A percentile compares a stretch with the other conserved stretches of the same genome.
These are phyloP conservation scores for Lycocerus yunnanus DNA, from an alignment of 2,888 invertebrate genomes.

Conservation along the genomic window DNA sequence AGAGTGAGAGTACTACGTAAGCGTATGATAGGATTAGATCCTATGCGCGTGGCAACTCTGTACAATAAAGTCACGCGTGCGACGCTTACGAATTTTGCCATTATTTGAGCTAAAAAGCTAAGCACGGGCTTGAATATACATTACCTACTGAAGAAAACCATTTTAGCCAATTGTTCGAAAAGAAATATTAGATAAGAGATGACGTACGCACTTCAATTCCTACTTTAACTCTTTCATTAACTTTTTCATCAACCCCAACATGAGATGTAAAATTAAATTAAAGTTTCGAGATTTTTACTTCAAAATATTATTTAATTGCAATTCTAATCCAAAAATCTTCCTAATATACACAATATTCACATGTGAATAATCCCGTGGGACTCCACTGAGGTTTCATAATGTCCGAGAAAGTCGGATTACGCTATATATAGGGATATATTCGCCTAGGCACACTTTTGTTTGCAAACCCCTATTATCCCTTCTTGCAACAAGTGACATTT, in stretches of 20 bases:
- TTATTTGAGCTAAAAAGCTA: conserved; percentile 29
- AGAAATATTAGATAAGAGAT: conserved; percentile 13
- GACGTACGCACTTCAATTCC: neutral
- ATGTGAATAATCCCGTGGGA: conserved; percentile 35
- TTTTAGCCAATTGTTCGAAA: conserved; percentile 17
- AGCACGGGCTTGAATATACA: conserved; percentile 24
- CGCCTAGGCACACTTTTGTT: conserved; percentile 21
- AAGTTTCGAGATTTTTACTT: conserved; percentile 3
- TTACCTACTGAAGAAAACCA: conserved; percentile 21
- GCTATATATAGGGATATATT: conserved; percentile 16
- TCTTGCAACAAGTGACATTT: conserved; percentile 23
- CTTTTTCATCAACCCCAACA: neutral
- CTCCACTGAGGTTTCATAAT: conserved; percentile 21
- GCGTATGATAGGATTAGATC: conserved; percentile 31
- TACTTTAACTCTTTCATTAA: neutral
- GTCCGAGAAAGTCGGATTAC: conserved; percentile 26
- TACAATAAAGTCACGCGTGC: conserved; percentile 27
- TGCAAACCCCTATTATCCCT: conserved; percentile 17
- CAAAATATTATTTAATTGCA: conserved; percentile 23
- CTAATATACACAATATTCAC: conserved; percentile 34
- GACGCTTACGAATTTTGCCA: conserved; percentile 27
- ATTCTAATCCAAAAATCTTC: conserved; percentile 32
- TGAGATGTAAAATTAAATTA: neutral
- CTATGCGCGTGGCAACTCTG: conserved; percentile 23
- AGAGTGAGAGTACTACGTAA: conserved; percentile 28